Evolutionary conservation across 1,140 invertebrate species (phyloP).

Genomic region (Aricia agestis): DNA sequence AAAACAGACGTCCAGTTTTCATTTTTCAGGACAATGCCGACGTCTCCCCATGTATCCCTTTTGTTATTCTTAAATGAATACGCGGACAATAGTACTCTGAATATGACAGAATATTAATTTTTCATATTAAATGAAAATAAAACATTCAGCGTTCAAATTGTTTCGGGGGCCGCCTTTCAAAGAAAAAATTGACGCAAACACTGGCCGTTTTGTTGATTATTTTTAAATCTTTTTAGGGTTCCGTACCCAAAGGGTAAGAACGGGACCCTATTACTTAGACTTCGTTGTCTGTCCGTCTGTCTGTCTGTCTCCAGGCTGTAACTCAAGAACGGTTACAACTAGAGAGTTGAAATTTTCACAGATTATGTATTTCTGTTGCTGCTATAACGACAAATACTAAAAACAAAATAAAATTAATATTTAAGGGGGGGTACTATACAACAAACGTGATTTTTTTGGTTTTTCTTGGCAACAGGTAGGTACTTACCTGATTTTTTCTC

Average conservation of each 20-base stretch:
- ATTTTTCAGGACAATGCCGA: not conserved
- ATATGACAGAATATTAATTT: not conserved
- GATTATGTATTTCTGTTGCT: no score
- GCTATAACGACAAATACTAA: no score
- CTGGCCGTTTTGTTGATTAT: not conserved
- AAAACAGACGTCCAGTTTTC: not conserved
- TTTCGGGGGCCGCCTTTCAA: not conserved
- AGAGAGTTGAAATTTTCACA: no score
- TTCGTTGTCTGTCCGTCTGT: no score
- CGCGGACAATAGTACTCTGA: not conserved
- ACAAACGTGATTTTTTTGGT: no score
- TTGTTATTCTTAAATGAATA: not conserved
- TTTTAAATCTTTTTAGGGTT: not conserved
- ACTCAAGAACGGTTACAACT: no score
- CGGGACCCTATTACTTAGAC: no score
- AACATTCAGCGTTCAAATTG: not conserved
- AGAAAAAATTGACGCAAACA: not conserved
- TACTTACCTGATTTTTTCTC: no score
- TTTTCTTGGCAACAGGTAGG: no score
- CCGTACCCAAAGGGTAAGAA: not conserved
- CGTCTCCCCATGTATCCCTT: not conserved
- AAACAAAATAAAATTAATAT: no score
- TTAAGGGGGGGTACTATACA: no score
- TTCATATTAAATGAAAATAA: conserved; percentile 1
- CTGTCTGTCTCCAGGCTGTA: no score